Base-by-base conservation (phyloP, 2,888 invertebrate genomes). In the Amphipyra berbera region DNA sequence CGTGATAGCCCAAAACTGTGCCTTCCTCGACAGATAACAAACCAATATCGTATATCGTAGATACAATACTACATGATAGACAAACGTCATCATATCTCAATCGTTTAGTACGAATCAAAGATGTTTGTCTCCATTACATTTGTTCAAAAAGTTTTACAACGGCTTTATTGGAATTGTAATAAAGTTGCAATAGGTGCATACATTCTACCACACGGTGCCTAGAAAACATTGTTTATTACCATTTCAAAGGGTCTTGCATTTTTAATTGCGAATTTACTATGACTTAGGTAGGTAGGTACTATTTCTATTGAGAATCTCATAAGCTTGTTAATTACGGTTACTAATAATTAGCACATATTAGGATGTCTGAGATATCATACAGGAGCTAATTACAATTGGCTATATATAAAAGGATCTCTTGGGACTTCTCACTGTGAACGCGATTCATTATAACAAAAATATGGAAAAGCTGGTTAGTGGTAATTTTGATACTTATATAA, bases 21-120 rank as follows among this genome's bases (percentile, higher is more conserved):
- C 74, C 76, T 76, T 75, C 78, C 66, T 60, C 66, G 15, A 62
- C 9, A 78, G 84, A 84, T 84, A 83, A 82, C 77, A 63, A 42
- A 61, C 61, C 50, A 64, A 45, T 77, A 72, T 67, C 66, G 48
- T 61, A 42, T 74, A 71, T 61, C 62, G 47, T 55, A 74, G 78
- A 81, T 78, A 79, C 61, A 14, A 41, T 13, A 46, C 45, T 50
- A 54, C 56, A 68, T 13, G 21, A 65, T 56, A 61, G 45, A 35
- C 46, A 41, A 27, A 63, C 71, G 72, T 62, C 76, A 58, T 55
- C 66, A 2, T 65, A 75, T 72, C 72, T 68, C 53, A 35, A 58
- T 47, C 13, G 42, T 27, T 40, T 46, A 50, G 40, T 41, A 42
- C 13, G n/a, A 35, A 62, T 68, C 60, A 21, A 45, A 49, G 21